phyloP scores from a whole-genome alignment of 2,113 vertebrate species.

The Urocynchramus pylzowi region DNA sequence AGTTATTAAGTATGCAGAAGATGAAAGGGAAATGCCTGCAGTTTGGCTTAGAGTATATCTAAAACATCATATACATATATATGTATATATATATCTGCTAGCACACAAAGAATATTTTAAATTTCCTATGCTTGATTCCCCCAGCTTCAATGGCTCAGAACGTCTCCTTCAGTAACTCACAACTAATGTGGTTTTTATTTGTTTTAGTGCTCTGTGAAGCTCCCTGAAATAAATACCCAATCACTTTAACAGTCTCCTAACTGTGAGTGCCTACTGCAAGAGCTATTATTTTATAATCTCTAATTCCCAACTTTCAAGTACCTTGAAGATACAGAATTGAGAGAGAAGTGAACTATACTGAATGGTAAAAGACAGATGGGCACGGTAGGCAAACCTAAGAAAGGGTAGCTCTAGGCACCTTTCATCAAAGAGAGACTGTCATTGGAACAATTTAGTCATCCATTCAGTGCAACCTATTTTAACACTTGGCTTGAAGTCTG shows the following conservation, averaged over 20 bases:
- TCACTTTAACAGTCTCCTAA: conserved; percentile 52
- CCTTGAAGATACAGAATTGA: conserved; percentile 40
- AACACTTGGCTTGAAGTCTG: conserved; percentile 25
- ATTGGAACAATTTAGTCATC: conserved; percentile 49
- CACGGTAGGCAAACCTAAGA: conserved; percentile 1
- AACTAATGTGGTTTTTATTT: conserved; percentile 34
- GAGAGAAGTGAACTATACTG: background rate
- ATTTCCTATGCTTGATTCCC: conserved; percentile 21
- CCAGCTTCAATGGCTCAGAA: background rate
- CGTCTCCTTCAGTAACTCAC: conserved; percentile 17
- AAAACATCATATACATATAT: background rate
- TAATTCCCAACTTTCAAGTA: conserved; percentile 34
- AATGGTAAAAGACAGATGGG: conserved; percentile 17
- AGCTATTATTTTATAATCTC: conserved; percentile 49
- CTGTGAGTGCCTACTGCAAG: background rate
- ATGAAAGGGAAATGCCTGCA: conserved; percentile 26
- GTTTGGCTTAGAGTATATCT: conserved; percentile 8
- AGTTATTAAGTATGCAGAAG: conserved; percentile 51
- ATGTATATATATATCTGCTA: background rate
- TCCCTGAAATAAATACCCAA: conserved; percentile 16
- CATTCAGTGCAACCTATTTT: conserved; percentile 28
- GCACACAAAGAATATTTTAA: conserved; percentile 22
- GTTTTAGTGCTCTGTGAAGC: conserved; percentile 8
- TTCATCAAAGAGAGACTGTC: conserved; percentile 17
- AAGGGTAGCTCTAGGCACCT: conserved; percentile 10